Conservation (phyloP, 1,140 invertebrate species). For the Babylonia areolata region DNA sequence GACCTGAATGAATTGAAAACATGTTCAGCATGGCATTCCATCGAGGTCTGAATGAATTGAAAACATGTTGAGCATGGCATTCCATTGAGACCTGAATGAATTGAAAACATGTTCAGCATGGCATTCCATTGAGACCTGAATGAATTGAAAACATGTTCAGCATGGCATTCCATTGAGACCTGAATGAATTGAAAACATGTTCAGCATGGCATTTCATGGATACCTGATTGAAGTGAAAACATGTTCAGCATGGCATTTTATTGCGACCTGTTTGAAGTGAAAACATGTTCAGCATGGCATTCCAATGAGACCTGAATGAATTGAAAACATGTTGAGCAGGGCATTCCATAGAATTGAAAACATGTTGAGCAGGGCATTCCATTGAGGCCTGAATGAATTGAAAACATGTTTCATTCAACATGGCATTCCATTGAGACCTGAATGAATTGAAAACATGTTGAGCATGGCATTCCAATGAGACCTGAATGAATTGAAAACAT, state of each 20-base stretch:
- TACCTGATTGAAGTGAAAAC: background rate
- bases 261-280: background rate
- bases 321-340: background rate
- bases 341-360: background rate
- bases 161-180: conserved; percentile 5
- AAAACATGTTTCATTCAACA: background rate
- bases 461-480: conserved; percentile 1
- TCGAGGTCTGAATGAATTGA: background rate
- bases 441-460: background rate
- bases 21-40: background rate
- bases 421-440: conserved; percentile 4
- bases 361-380: background rate
- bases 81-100: background rate
- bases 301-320: background rate
- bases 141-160: background rate
- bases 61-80: background rate
- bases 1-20: background rate
- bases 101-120: background rate
- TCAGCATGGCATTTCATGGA: background rate
- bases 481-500: background rate
- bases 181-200: background rate
- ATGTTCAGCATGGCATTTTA: background rate
- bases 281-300: background rate
- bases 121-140: background rate
- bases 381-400: background rate